phyloP scores from a whole-genome alignment of 2,113 vertebrate species.

The Leptosomus discolor region DNA sequence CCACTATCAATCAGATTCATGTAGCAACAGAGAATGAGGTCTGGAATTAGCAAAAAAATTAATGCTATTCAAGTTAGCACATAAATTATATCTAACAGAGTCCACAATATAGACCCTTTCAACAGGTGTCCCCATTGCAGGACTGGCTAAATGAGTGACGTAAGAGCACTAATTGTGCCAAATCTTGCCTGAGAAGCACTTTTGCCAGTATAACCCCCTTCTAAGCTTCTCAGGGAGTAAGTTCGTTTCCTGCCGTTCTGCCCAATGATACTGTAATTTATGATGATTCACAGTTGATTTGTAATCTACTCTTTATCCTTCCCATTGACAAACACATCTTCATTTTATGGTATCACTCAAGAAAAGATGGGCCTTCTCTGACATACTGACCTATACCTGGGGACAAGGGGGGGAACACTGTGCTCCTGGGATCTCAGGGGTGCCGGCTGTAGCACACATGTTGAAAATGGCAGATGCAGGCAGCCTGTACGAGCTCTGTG shows the following conservation, averaged over 20 bases:
- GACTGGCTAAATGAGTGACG: background rate
- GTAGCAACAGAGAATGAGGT: background rate
- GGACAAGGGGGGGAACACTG: fast-evolving
- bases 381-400: background rate
- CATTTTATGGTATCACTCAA: background rate
- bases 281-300: background rate
- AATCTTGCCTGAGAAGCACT: background rate
- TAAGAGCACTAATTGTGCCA: background rate
- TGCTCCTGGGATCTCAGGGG: background rate
- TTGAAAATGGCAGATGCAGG: background rate
- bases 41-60: background rate
- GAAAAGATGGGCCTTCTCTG: background rate
- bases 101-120: background rate
- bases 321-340: background rate
- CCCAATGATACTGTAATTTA: background rate
- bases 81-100: background rate
- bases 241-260: background rate
- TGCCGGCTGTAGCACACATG: background rate
- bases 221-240: background rate
- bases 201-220: background rate
- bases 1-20: background rate
- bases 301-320: background rate
- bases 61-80: background rate
- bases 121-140: background rate
- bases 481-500: background rate